A percentile compares a stretch with the other conserved stretches of the same genome.
Conservation (phyloP, 2,113 vertebrate species). For the Eira barbara region DNA sequence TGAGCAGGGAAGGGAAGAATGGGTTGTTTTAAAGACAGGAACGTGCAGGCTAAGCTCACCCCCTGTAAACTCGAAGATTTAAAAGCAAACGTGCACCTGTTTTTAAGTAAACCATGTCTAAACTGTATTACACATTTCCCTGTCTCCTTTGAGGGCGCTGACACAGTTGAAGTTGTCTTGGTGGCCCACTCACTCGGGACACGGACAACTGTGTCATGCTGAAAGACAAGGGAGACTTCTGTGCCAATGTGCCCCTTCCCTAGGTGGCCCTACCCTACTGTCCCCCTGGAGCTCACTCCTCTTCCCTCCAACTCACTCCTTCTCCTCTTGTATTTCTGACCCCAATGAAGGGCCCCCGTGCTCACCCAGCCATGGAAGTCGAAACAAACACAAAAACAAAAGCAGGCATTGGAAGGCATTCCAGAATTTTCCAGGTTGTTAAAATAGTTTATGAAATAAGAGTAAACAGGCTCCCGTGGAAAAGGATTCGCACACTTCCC, state of each 20-base stretch:
- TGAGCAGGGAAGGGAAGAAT: not conserved
- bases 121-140: not conserved
- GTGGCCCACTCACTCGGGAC: not conserved
- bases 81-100: not conserved
- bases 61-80: not conserved
- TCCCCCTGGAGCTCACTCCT: not conserved
- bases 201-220: not conserved
- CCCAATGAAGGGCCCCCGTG: not conserved
- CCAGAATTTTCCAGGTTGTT: not conserved
- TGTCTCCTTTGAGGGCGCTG: not conserved
- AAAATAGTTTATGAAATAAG: not conserved
- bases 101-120: not conserved
- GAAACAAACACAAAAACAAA: not conserved
- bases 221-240: not conserved
- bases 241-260: not conserved
- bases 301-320: not conserved
- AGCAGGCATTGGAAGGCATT: not conserved
- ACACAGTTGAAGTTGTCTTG: not conserved
- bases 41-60: not conserved
- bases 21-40: slow-evolving; percentile 20
- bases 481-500: not conserved
- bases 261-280: not conserved
- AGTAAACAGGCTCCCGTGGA: not conserved
- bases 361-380: not conserved
- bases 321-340: not conserved